Base-by-base conservation (phyloP, 2,113 vertebrate species). In the Hymenochirus boettgeri region DNA sequence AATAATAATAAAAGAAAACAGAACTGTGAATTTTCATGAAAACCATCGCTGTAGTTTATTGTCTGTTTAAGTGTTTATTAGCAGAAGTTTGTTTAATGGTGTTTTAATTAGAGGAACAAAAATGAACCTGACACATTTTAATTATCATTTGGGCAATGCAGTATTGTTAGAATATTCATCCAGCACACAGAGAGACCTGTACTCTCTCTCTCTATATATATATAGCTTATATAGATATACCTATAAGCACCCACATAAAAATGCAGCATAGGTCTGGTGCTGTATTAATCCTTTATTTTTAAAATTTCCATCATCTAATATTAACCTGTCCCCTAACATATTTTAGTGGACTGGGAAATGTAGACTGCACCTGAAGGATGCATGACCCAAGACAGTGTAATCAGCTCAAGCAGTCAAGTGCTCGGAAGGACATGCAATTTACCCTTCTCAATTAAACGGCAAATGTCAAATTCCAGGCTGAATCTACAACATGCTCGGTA, bases 71-170 rank as follows among this genome's bases (percentile, higher is more conserved):
- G 63, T 29, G 70, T 70, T 79, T 83, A 83, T 79, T 81, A 82
- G 80, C 80, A 73, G 80, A 76, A 82, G 83, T 79, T 82, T 78
- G 70, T 70, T 26, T 76, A n/a, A n/a, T 79, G 75, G 70, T 10
- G 76, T 72, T 75, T 79, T 71, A 33, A 79, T 71, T 70, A 70
- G 42, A 76, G 71, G 80, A 77, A 75, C 75, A 66, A 80, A 76
- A 63, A 79, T n/a, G 72, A 1, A 18, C n/a, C n/a, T 76, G 72
- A n/a, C 62, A 77, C 74, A 73, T 73, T 76, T 81, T n/a, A n/a
- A 85, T 89, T 82, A 77, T 80, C 76, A 80, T 74, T 75, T 77
- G 24, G 71, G 56, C 1, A 18, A n/a, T 12, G 66, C 46, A 70
- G 77, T 29, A 29, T 69, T 70, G 59, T 64, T 61, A 73, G 69